Percentiles rank a stretch among this genome's conserved stretches.
phyloP scores from a whole-genome alignment of 1,140 invertebrate genomes.

The Thaumatotibia leucotreta region DNA sequence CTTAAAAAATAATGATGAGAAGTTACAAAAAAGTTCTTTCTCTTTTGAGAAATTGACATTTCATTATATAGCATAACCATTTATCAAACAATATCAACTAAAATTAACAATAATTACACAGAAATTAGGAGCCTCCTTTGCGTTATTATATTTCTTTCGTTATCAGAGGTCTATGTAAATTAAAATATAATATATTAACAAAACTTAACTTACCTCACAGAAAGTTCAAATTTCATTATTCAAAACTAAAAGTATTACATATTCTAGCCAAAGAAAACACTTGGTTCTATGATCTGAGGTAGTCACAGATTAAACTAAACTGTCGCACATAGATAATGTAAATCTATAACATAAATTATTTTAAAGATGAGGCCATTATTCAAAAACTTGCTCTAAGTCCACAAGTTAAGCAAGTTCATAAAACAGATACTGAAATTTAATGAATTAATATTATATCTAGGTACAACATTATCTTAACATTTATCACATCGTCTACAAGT shows the following conservation, averaged over 20 bases:
- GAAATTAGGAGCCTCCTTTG: too few species aligned
- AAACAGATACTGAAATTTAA: background rate
- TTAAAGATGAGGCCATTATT: background rate
- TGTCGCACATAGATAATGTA: background rate
- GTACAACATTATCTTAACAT: conserved; percentile 3
- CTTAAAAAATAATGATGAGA: background rate
- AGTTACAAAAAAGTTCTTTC: background rate
- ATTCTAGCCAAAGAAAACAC: too few species aligned
- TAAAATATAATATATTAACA: too few species aligned
- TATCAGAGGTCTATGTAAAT: too few species aligned
- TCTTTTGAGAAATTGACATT: background rate
- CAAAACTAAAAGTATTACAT: too few species aligned
- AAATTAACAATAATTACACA: background rate
- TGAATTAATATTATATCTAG: background rate
- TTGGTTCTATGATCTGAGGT: too few species aligned
- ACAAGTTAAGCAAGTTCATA: background rate
- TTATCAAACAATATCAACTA: background rate
- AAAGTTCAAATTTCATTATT: too few species aligned
- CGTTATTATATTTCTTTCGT: too few species aligned
- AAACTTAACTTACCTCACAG: too few species aligned
- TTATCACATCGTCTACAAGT: conserved; percentile 7
- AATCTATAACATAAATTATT: background rate
- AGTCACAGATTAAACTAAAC: too few species aligned
- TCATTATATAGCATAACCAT: background rate
- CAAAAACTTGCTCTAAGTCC: background rate